Base-by-base conservation (phyloP, 1,140 invertebrate genomes). In the Hylaeus anthracinus region DNA sequence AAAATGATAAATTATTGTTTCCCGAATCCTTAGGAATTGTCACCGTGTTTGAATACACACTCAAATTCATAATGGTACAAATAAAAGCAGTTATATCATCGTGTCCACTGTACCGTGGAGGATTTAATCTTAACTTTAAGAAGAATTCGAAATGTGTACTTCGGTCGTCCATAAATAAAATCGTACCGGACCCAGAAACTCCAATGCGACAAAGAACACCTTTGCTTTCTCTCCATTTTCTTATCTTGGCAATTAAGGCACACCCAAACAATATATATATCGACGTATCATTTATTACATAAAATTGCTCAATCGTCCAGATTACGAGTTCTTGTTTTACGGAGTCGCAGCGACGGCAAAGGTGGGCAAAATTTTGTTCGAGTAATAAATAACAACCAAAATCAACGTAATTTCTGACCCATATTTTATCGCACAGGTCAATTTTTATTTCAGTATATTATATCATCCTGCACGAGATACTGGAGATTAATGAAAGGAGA, bases 261-360 rank as follows among this genome's bases (percentile, higher is more conserved):
- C 55, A 53, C 43, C 39, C 26, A 15, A 53, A 76, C 65, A 70
- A 51, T 61, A 10, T 14, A 48, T 26, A 26, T 26, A 26, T 26
- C 56, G 58, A 71, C 43, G 80, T 55, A 15, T 70, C 43, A 12
- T 14, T 8, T 4, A 1, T 80, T 81, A 10, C 43, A 2, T 58
- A 66, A 51, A 51, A 39, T 48, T 63, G 10, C 37, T 4, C 39
- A n/a, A n/a, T 64, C 63, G 26, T 78, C 26, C 37, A 10, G 8
- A 60, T 26, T 51, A 45, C 72, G 61, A 55, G 55, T 53, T 75
- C 61, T 58, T 53, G 10, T 45, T 63, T 5, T 5, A 37, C 15
- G 8, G 12, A 2, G 5, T 5, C 9, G 15, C 12, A 41, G 12
- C 26, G 26, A 26, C 26, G 0, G 26, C 26, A 26, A 26, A 26